Evolutionary conservation across 2,113 vertebrate genomes (phyloP), one percentile per base, ranked within the genome.

Genomic region (Irena cyanogastra): DNA sequence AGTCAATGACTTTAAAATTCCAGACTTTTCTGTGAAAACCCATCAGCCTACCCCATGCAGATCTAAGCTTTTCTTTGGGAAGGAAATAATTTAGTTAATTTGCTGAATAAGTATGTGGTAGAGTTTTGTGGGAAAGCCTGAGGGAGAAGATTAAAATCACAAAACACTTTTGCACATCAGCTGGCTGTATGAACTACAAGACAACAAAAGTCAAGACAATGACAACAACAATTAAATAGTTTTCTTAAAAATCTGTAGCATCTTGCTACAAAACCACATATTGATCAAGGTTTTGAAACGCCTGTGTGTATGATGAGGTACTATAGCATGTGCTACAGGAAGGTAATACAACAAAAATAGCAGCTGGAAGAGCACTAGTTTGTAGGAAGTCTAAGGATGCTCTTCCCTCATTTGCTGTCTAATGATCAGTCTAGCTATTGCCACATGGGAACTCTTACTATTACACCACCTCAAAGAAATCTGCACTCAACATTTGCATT

Each of bases 61-160:
- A 94, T 96, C 90, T 97, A 90, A 97, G 86, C 80, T 93, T 95
- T 96, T 78, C 56, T 93, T 95, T 0, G 47, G 94, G 93, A 94
- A 96, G 90, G 68, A 97, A 94, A 94, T 96, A 96, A 97, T 95
- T 97, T 95, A 89, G 83, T 77, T 95, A 93, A 97, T 96, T 95
- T 97, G 88, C 87, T 94, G 95, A 94, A 96, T 95, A 94, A 96
- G 89, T 95, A 82, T 94, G 81, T 91, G 83, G 90, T 90, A 69
- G 88, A 89, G 20, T 95, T 97, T 94, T 97, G 88, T 95, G 96
- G 95, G 66, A 93, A 96, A 94, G 93, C 95, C 95, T 94, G 90
- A 93, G 91, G 94, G 89, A 92, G 72, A 90, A 95, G 92, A 96
- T 89, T 87, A 83, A 95, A 96, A 96, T 96, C 77, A 69, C 82